Base-by-base conservation (phyloP, 2,888 invertebrate species). In the Epicampocera succincta region DNA sequence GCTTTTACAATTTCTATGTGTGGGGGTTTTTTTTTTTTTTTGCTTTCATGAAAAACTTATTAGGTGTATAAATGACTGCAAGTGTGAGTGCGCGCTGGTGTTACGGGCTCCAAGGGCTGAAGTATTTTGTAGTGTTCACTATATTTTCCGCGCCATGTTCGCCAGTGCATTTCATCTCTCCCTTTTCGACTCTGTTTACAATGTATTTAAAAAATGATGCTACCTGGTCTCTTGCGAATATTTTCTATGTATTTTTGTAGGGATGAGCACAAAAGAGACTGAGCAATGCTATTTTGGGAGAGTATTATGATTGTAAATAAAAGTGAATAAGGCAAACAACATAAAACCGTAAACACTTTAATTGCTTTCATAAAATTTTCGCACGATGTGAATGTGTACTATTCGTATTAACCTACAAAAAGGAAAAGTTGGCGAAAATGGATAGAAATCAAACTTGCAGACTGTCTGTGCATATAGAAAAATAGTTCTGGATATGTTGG, bases 291-390 rank as follows among this genome's bases (percentile, higher is more conserved):
- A 42, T 8, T 33, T 46, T 73, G 15, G 5, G 17, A 29, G 15
- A 56, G 46, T 19, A 25, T 65, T n/a, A 13, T 61, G 29, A 52
- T 29, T 52, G 50, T 52, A 19, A 8, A 66, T 15, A 33, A 40
- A 54, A 42, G 42, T 44, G 56, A 58, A 25, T 40, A 58, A 56
- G 25, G 44, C 63, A 60, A 75, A 19, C 19, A 52, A 21, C 25
- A 75, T 52, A 46, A 48, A 69, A 74, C 44, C 50, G 42, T 60
- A 78, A 69, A 50, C 60, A 29, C 29, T 65, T 80, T 69, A 63
- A 80, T 69, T 80, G 65, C 56, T 65, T 69, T 63, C 61, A 80
- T 74, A 69, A 63, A 50, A 80, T 50, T 50, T 80, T 80, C 56
- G 58, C 63, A 69, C 48, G 21, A 42, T 50, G 50, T 19, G 29